These are phyloP conservation scores for Neoitamus cyanurus DNA, from an alignment of 2,888 invertebrate genomes.

Conservation along the genomic window DNA sequence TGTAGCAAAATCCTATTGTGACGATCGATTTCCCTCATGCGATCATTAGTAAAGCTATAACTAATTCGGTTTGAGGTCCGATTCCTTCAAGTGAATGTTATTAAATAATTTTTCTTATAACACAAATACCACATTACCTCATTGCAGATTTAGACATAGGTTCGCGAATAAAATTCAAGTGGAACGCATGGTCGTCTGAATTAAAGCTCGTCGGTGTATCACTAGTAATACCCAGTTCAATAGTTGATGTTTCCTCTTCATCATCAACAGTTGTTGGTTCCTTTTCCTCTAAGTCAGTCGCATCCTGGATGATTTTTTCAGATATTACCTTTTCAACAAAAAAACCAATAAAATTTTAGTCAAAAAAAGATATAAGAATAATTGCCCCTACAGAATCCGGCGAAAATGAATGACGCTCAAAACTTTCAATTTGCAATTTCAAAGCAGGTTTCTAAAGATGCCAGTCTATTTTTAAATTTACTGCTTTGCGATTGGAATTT, in stretches of 20 bases:
- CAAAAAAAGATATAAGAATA: no score
- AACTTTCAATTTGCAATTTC: no score
- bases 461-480: no score
- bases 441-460: no score
- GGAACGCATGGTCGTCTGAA: constrained; percentile 58
- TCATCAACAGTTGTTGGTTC: background rate
- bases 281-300: background rate
- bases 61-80: constrained; percentile 49
- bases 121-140: constrained; percentile 51
- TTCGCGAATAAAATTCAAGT: constrained; percentile 55
- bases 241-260: background rate
- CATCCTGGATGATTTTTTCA: background rate
- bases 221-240: constrained; percentile 54
- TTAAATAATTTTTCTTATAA: background rate
- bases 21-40: constrained; percentile 71
- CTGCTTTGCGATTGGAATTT: no score
- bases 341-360: no score
- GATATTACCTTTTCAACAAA: no score
- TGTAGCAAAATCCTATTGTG: constrained; percentile 71
- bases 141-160: constrained; percentile 21
- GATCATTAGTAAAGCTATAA: constrained; percentile 70
- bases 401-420: no score
- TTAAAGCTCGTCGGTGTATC: constrained; percentile 58
- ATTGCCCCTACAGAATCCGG: no score
- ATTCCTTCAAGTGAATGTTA: background rate